Conservation (phyloP, 2,797 vertebrate species). For the Peromyscus nudipes region DNA sequence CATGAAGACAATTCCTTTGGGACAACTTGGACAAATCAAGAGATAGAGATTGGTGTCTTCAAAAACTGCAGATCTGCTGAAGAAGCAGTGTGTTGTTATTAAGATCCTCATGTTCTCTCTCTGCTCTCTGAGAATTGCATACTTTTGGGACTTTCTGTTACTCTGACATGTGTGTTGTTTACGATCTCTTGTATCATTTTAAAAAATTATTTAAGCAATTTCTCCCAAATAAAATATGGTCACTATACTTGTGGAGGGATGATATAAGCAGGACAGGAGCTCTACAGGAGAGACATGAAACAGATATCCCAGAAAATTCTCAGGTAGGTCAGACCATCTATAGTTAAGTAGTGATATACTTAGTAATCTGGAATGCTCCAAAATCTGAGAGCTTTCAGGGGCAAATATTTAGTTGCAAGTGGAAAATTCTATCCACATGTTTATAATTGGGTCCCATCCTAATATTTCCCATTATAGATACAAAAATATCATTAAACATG, state of each 20-base stretch:
- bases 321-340: accelerated
- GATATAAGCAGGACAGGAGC: not conserved
- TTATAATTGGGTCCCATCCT: not conserved
- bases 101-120: not conserved
- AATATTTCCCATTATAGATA: not conserved
- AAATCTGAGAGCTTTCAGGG: not conserved
- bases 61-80: not conserved
- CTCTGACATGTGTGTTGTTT: not conserved
- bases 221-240: not conserved
- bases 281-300: not conserved
- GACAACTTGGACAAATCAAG: not conserved
- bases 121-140: not conserved
- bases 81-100: not conserved
- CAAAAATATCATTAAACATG: not conserved
- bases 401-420: not conserved
- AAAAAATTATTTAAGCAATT: not conserved
- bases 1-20: not conserved
- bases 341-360: not conserved
- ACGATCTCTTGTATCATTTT: not conserved
- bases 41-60: not conserved
- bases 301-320: not conserved
- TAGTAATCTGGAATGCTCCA: not conserved
- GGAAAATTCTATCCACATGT: not conserved
- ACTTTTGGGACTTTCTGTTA: not conserved
- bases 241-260: not conserved